Evolutionary conservation across 2,888 invertebrate genomes (phyloP).

Genomic region (Fissipunctia ypsillon): DNA sequence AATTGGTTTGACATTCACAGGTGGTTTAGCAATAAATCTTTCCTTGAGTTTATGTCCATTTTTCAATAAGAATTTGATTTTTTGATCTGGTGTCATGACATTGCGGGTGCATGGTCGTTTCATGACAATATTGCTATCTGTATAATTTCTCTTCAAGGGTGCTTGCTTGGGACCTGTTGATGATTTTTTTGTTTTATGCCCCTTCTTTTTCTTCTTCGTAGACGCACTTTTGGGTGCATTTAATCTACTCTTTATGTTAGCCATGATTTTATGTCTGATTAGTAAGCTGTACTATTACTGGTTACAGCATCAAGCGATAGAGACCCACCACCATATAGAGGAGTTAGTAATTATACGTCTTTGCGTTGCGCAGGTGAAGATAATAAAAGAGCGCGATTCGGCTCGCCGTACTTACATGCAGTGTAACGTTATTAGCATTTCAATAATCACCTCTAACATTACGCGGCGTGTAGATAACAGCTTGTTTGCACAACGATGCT

Average conservation of each 20-base stretch:
- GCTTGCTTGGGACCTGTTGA: slow-evolving; percentile 73
- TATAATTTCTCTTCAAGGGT: slow-evolving; percentile 45
- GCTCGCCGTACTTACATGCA: slow-evolving; percentile 85
- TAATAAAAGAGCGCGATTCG: slow-evolving; percentile 72
- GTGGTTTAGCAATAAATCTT: slow-evolving; percentile 53
- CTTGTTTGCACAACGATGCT: slow-evolving; percentile 87
- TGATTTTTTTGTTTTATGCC: slow-evolving; percentile 77
- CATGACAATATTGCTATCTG: slow-evolving; percentile 63
- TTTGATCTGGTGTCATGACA: slow-evolving; percentile 70
- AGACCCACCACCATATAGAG: slow-evolving; percentile 83
- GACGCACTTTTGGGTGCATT: slow-evolving; percentile 78
- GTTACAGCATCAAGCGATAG: slow-evolving; percentile 76
- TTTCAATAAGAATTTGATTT: slow-evolving; percentile 71
- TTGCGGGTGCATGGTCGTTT: slow-evolving; percentile 69
- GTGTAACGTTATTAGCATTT: slow-evolving; percentile 83
- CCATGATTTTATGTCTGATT: slow-evolving; percentile 82
- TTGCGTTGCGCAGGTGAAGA: slow-evolving; percentile 70
- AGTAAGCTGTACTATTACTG: slow-evolving; percentile 78
- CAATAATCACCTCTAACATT: slow-evolving; percentile 87
- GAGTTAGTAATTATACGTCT: slow-evolving; percentile 76
- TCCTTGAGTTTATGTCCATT: slow-evolving; percentile 73
- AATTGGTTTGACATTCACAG: slow-evolving; percentile 22
- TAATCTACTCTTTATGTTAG: slow-evolving; percentile 84
- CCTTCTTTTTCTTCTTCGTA: slow-evolving; percentile 73
- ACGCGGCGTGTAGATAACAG: slow-evolving; percentile 84